phyloP scores from a whole-genome alignment of 2,888 invertebrate species.

The Chrysomela aeneicollis region DNA sequence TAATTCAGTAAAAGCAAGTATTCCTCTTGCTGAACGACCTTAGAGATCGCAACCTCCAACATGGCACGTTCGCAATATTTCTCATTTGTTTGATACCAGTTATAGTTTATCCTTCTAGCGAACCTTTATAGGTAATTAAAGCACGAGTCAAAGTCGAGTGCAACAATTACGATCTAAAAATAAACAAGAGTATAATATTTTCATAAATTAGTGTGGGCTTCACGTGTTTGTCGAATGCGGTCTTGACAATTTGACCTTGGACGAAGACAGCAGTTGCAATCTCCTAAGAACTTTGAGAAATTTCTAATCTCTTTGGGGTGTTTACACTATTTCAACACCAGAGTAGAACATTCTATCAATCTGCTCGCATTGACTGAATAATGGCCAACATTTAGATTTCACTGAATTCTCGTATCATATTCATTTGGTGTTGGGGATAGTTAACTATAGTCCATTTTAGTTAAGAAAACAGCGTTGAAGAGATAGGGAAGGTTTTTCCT shows the following conservation, averaged over 20 bases:
- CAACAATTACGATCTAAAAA: constrained; percentile 21
- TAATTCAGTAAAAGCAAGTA: background rate
- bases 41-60: background rate
- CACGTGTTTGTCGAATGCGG: constrained; percentile 31
- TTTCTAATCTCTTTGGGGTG: too few relatives aligned
- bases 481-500: too few relatives aligned
- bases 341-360: too few relatives aligned
- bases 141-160: constrained; percentile 22
- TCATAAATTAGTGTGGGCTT: constrained; percentile 27
- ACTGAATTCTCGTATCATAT: too few relatives aligned
- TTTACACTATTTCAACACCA: too few relatives aligned
- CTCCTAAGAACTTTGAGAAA: too few relatives aligned
- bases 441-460: too few relatives aligned
- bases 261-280: too few relatives aligned
- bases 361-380: too few relatives aligned
- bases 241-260: constrained; percentile 26
- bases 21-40: background rate
- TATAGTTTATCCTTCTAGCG: constrained; percentile 8
- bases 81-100: background rate
- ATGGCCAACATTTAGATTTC: too few relatives aligned
- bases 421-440: too few relatives aligned
- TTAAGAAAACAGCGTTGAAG: too few relatives aligned
- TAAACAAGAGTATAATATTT: constrained; percentile 13
- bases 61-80: background rate
- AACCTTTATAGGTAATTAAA: constrained; percentile 16